Evolutionary conservation across 1,140 invertebrate species (phyloP), one percentile per base, ranked within the genome.

Genomic region (Magallana angulata): DNA sequence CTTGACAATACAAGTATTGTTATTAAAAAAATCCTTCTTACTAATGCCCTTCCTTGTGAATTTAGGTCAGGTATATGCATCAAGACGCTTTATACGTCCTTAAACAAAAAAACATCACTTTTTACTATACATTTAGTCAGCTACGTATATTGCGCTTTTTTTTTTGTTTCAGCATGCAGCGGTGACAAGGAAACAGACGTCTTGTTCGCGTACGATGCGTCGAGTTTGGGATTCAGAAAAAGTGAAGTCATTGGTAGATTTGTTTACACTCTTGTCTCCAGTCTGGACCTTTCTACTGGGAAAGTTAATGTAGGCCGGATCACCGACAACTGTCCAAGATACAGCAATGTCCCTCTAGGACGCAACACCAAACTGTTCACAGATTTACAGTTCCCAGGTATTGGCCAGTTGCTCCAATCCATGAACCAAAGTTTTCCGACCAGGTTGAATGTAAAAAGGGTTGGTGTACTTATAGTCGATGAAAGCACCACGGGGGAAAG

Each of bases 401-500:
- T 90, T 30, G 62, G 88, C 7, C 30, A 71, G 14, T 58, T 91
- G 48, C 85, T 91, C 0, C 58, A 64, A 3, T 85, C 87, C 60
- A 48, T 91, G 64, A 36, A 86, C 14, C 57, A 80, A 14, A 62
- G 85, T 76, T 87, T 91, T 84, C 86, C 87, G 60, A 30, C 57
- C n/a, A 83, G 89, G 24, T 18, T 62, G 57, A 59, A 87, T 24
- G 89, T 85, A 36, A 91, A 91, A 57, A 90, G 90, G 57, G 57
- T 91, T 36, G 91, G 87, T n/a, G 89, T 91, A 7, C n/a, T 91
- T 1, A 88, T 91, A 84, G 56, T 91, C 16, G 91, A 91, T 57
- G 91, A 91, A 56, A 89, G 84, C 60, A 90, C 89, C 18, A 85
- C 89, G 12, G 86, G 87, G 36, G 81, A 90, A 57, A 87, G 88